A percentile compares a stretch with the other conserved stretches of the same genome.
phyloP scores from a whole-genome alignment of 2,888 invertebrate species.

The Ptilodon capucinus region DNA sequence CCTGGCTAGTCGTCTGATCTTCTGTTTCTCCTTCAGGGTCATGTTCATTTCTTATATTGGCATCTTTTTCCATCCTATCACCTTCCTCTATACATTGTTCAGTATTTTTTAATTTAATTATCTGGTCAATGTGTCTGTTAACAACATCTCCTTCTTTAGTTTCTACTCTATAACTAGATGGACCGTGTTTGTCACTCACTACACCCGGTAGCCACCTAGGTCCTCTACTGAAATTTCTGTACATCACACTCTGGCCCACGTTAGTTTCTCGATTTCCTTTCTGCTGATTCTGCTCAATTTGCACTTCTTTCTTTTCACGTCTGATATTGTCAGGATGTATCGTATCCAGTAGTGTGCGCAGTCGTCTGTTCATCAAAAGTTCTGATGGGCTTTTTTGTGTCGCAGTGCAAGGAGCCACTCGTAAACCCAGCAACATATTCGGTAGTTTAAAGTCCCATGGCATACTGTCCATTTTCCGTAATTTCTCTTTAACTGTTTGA shows the following conservation, averaged over 20 bases:
- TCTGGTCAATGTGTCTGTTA: neutral
- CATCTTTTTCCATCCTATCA: neutral
- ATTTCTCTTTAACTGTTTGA: conserved; percentile 22
- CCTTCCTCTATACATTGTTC: neutral
- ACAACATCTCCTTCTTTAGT: neutral
- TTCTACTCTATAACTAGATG: neutral
- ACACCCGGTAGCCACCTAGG: neutral
- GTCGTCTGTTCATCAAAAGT: neutral
- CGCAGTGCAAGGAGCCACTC: neutral
- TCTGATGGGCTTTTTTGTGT: neutral
- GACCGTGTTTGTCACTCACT: neutral
- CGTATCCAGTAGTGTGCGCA: neutral
- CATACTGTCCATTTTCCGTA: conserved; percentile 12
- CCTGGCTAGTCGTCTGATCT: neutral
- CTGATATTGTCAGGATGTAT: neutral
- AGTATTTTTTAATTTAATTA: neutral
- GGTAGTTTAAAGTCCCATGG: conserved; percentile 13
- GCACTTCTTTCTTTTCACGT: neutral
- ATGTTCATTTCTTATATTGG: neutral
- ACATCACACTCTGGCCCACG: neutral
- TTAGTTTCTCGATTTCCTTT: neutral
- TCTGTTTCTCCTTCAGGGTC: neutral
- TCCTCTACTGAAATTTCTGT: neutral
- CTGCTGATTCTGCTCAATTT: neutral
- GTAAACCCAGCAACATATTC: neutral